A percentile compares a stretch with the other conserved stretches of the same genome.
Conservation (phyloP, 2,797 vertebrate genomes). For the Melanogrammus aeglefinus region DNA sequence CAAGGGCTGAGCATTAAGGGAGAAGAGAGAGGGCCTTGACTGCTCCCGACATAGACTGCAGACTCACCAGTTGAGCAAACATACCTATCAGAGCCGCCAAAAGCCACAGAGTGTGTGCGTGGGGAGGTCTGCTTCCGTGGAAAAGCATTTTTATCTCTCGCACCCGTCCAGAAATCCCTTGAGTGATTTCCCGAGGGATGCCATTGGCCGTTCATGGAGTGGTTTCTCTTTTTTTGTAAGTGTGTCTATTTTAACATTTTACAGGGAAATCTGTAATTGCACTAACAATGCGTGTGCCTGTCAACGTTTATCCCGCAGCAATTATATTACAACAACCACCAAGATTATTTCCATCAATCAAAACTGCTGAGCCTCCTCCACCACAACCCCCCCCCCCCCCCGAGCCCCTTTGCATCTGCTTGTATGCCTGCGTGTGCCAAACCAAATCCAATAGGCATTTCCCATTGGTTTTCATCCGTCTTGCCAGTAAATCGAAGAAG, state of each 20-base stretch:
- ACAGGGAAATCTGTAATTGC: conserved; percentile 31
- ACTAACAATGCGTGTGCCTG: conserved; percentile 29
- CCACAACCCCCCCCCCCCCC: not conserved
- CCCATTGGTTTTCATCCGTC: not conserved
- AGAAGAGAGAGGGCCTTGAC: conserved; percentile 25
- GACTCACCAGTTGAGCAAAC: conserved; percentile 46
- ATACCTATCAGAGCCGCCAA: conserved; percentile 34
- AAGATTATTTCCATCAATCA: not conserved
- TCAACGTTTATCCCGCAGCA: conserved; percentile 38
- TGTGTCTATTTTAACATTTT: conserved; percentile 2
- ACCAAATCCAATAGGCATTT: not conserved
- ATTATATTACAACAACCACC: not conserved
- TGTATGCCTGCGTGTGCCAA: conserved; percentile 14
- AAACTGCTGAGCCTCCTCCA: conserved; percentile 14
- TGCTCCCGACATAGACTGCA: conserved; percentile 30
- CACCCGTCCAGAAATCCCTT: conserved; percentile 11
- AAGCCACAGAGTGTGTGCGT: conserved; percentile 25
- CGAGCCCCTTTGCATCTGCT: not conserved
- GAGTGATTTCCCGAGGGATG: not conserved
- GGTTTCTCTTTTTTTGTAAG: not conserved
- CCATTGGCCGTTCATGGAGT: not conserved
- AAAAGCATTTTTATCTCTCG: conserved; percentile 22
- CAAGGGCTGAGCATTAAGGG: not conserved
- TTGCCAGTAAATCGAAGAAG: not conserved
- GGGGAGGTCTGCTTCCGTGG: conserved; percentile 14